Evolutionary conservation across 53 echinoderm and acorn worm species (phyloP), one percentile per base, ranked within the genome.

Genomic region (Zoroaster sp.): DNA sequence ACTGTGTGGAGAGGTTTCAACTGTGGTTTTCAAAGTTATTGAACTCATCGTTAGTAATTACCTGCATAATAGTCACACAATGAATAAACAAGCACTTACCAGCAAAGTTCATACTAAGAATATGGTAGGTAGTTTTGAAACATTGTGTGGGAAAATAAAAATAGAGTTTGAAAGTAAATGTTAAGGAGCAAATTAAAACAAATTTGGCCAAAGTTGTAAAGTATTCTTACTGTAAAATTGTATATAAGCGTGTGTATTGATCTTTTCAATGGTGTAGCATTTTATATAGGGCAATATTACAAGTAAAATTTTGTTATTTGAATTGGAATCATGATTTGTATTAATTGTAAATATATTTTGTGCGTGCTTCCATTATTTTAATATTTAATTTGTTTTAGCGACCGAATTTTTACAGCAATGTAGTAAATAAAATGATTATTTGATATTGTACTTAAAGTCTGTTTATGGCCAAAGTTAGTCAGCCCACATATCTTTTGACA

Each of bases 311-410:
- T 42, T 41, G 33, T 85, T 85, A 45, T 70, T 46, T 47, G 37
- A 85, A 70, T 49, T 71, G 49, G 45, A 70, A 32, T 28, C 7
- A 69, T 14, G 34, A 21, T 83, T 83, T 81, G 12, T 70, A 69
- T 71, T 70, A 85, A 85, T 71, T 71, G 36, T 46, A 37, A 9
- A 37, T 47, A n/a, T 20, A 35, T 25, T 63, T 52, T 47, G 69
- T 85, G 85, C 85, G 71, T 85, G 85, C 85, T 85, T 85, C 85
- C 85, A 85, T 85, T 85, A 20, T 46, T 42, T 83, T 69, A 43
- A 83, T 49, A 71, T 85, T 83, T 44, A 35, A 44, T 70, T 85
- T 59, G 63, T 59, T 71, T 35, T 44, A 49, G 71, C 85, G 4
- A 47, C 45, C 34, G 30, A 32, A 28, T 77, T 77, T 77, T 85